A percentile compares a stretch with the other conserved stretches of the same genome.
Conservation (phyloP, 1,140 invertebrate species). For the Lasioglossum baleicum region DNA sequence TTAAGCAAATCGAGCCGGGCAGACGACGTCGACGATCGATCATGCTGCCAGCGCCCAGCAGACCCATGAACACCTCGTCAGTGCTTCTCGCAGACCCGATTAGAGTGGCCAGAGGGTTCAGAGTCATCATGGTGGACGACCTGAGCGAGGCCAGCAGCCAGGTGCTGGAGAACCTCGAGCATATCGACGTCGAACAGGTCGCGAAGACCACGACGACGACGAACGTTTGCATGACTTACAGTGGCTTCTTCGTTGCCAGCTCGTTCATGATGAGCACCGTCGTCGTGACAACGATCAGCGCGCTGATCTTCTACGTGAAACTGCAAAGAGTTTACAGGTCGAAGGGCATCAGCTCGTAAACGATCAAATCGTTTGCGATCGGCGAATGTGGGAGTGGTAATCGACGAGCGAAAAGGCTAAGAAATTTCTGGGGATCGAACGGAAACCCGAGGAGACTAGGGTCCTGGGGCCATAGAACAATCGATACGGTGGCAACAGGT, state of each 20-base stretch:
- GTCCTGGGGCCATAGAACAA: neutral
- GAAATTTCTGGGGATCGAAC: no score
- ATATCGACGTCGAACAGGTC: conserved; percentile 61
- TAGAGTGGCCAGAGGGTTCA: conserved; percentile 82
- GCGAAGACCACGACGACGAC: conserved; percentile 29
- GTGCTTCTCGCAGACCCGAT: conserved; percentile 79
- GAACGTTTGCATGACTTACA: conserved; percentile 73
- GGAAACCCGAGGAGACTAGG: no score
- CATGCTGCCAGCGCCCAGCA: conserved; percentile 68
- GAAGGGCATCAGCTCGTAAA: conserved; percentile 63
- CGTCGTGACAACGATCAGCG: conserved; percentile 68
- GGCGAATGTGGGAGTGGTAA: conserved; percentile 7
- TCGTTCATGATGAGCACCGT: conserved; percentile 70
- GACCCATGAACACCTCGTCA: conserved; percentile 67
- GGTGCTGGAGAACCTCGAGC: conserved; percentile 66
- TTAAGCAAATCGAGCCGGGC: conserved; percentile 82
- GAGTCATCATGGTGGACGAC: conserved; percentile 85
- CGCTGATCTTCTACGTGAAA: conserved; percentile 72
- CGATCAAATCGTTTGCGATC: neutral
- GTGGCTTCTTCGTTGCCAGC: conserved; percentile 72
- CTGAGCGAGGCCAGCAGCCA: conserved; percentile 73
- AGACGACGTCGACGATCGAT: conserved; percentile 81
- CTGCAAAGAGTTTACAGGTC: conserved; percentile 66
- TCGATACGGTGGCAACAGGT: neutral
- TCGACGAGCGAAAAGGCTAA: neutral